Evolutionary conservation across 2,797 vertebrate genomes (phyloP), one percentile per base, ranked within the genome.

Genomic region (Holocentrus rufus): DNA sequence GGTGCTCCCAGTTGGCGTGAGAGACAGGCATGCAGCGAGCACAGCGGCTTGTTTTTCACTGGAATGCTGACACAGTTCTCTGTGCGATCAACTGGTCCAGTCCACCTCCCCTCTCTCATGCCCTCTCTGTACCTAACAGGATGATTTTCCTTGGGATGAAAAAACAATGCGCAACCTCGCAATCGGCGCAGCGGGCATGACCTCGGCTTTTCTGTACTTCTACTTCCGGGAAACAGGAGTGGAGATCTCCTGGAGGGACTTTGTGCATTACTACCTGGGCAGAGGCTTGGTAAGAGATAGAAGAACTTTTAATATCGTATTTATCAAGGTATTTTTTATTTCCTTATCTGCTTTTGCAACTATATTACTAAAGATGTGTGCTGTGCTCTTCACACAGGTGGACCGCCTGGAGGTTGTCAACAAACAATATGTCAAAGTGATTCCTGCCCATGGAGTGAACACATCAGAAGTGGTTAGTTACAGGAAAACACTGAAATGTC

Each of bases 331-430:
- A n/a, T n/a, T 0, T 63, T 18, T 65, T 20, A 20, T 15, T 67
- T 15, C 7, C 8, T 14, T 10, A 13, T 70, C 62, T 69, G 11
- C 61, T 30, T 47, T 53, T 65, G 44, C 14, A 30, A 15, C 20
- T 22, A 5, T 65, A 10, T 46, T 46, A 17, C 20, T 22, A 55
- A 27, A 72, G 39, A 15, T 52, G 5, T 4, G 46, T 18, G 2
- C 56, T 71, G 39, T 81, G 55, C 9, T 76, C 10, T 84, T 42
- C 61, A 10, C 58, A 14, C 87, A 95, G 97, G 97, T 98, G 72
- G 96, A 96, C 80, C 94, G 95, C 75, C 90, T 99, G 58, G 96
- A 97, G 88, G 97, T 99, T 44, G 93, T 98, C 85, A 98, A 98
- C 89, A 98, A 98, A 69, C 96, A 96, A 72, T 99, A 96, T 71